Percentiles rank a stretch among this genome's conserved stretches.
Evolutionary conservation across 2,888 invertebrate genomes (phyloP).

Genomic region (Heterodera filipjevi): DNA sequence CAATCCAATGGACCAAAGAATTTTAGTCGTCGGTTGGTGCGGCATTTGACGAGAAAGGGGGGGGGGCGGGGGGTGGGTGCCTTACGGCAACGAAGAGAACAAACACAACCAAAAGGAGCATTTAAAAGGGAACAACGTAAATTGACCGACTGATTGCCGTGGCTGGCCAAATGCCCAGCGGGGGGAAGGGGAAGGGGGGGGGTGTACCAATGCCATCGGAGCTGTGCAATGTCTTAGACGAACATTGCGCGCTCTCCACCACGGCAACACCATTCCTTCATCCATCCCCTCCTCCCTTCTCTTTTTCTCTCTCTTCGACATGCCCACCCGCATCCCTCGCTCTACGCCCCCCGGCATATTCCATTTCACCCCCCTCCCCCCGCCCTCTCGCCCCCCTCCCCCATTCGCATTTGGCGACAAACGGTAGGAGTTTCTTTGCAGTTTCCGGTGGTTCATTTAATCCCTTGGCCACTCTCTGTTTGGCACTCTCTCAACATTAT

Average conservation of each 20-base stretch:
- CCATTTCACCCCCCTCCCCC: neutral
- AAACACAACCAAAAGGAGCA: neutral
- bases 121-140: neutral
- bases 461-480: neutral
- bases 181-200: too few relatives aligned
- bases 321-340: neutral
- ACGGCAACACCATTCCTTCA: neutral
- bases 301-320: neutral
- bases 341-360: neutral
- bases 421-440: neutral
- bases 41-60: neutral
- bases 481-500: neutral
- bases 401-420: constrained; percentile 1
- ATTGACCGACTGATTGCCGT: neutral
- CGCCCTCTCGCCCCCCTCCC: neutral
- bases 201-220: too few relatives aligned
- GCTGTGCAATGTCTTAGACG: too few relatives aligned
- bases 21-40: neutral
- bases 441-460: neutral
- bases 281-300: neutral
- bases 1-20: neutral
- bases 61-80: neutral
- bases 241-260: neutral
- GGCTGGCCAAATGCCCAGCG: neutral
- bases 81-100: neutral